Evolutionary conservation across 2,113 vertebrate species (phyloP), one percentile per base, ranked within the genome.

Genomic region (Microcebus jonahi): DNA sequence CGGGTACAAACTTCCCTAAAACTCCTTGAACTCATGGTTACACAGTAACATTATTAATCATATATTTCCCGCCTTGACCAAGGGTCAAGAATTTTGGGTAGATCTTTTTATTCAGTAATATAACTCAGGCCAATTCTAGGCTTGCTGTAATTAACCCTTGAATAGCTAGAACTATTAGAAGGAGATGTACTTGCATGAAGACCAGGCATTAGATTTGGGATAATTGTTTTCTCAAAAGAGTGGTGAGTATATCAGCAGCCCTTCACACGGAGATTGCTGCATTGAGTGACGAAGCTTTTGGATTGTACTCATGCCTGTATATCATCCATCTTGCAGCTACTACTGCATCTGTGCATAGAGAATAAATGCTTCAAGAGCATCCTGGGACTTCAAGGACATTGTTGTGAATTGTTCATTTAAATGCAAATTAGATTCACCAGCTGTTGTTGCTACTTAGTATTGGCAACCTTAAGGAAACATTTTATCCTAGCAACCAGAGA

Each of bases 351-450:
- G 29, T 88, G 48, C 59, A 15, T 20, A 63, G 83, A 50, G 61
- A 89, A 88, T 86, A 27, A 86, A 91, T 79, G 23, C 15, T 50
- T 93, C 55, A 93, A 57, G n/a, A 86, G 14, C 68, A 87, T 96
- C 79, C 79, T 82, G 61, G 75, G 59, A 89, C 70, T 82, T 93
- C 82, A 96, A 97, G 92, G 83, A 75, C 94, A 63, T n/a, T 68
- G 67, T 27, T 94, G 55, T 95, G 87, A 96, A 73, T 65, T 93
- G 48, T 90, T 92, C 88, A 97, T 95, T 96, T 94, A 97, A 94
- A 95, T 95, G 95, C 71, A 94, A 97, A 96, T 95, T 94, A 91
- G 73, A 92, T 18, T 90, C 76, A 92, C 57, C 93, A 97, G 95
- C 91, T 94, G 93, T 77, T 95, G 80, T 81, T 94, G 76, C 68